These are phyloP conservation scores for Macroglossus sobrinus DNA, from an alignment of 2,113 vertebrate species.

Conservation along the genomic window DNA sequence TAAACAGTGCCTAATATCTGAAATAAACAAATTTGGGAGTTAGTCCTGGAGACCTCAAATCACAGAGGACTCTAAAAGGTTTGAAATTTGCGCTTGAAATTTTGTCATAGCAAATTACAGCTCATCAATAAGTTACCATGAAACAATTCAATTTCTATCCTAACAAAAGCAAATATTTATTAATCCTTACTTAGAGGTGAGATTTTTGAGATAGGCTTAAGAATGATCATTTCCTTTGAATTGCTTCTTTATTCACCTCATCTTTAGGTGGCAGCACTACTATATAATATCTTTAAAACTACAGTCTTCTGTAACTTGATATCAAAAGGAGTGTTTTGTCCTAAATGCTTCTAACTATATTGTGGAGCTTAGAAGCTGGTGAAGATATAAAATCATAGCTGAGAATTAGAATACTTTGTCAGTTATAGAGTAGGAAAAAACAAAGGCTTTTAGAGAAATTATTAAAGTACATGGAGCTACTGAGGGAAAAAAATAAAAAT, in stretches of 20 bases:
- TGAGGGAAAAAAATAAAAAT: constrained; percentile 22
- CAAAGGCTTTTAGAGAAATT: constrained; percentile 28
- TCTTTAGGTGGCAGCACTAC: constrained; percentile 74
- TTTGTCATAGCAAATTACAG: constrained; percentile 16
- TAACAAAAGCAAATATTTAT: constrained; percentile 28
- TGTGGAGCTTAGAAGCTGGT: constrained; percentile 37
- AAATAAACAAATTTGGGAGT: background rate
- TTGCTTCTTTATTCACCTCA: constrained; percentile 64
- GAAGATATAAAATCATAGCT: constrained; percentile 44
- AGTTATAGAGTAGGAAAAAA: background rate
- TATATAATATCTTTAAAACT: constrained; percentile 57
- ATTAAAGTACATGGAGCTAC: constrained; percentile 27
- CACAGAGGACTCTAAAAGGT: background rate
- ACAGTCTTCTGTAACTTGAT: constrained; percentile 53
- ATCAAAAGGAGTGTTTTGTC: constrained; percentile 41
- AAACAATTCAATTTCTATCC: background rate
- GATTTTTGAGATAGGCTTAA: constrained; percentile 3
- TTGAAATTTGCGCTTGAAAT: constrained; percentile 7
- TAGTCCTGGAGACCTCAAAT: background rate
- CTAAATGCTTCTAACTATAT: constrained; percentile 30
- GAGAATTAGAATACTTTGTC: constrained; percentile 47
- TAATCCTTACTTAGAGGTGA: constrained; percentile 15
- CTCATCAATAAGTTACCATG: background rate
- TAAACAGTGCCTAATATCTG: background rate
- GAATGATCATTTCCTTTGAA: constrained; percentile 48